A percentile compares a stretch with the other conserved stretches of the same genome.
Conservation (phyloP, 2,113 vertebrate genomes). For the Dascyllus trimaculatus region DNA sequence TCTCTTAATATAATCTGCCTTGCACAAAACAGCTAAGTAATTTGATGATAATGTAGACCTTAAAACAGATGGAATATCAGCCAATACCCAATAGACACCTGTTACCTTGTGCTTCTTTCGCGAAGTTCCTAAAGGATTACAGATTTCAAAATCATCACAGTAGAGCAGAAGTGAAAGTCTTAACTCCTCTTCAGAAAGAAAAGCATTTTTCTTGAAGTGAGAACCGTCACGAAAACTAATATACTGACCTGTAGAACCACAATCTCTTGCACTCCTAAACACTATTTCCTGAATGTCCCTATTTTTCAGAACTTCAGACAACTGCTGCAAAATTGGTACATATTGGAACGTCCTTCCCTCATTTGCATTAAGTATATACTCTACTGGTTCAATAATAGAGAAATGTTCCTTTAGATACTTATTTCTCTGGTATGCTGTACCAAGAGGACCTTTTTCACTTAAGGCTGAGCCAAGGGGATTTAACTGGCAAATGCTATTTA, state of each 20-base stretch:
- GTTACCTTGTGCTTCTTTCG: conserved; percentile 45
- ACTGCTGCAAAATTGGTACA: conserved; percentile 53
- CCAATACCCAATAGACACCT: conserved; percentile 46
- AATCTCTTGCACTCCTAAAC: conserved; percentile 8
- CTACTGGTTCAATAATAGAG: conserved; percentile 43
- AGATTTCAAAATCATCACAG: too few species aligned
- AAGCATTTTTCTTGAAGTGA: conserved; percentile 43
- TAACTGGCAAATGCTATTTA: conserved; percentile 51
- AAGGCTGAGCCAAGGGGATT: conserved; percentile 50
- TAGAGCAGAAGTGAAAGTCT: conserved; percentile 39
- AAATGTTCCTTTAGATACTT: conserved; percentile 40
- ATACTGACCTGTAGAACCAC: conserved; percentile 23
- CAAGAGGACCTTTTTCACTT: conserved; percentile 43
- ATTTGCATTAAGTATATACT: conserved; percentile 56
- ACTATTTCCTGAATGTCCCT: conserved; percentile 38
- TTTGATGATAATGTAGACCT: conserved; percentile 48
- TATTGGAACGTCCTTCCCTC: conserved; percentile 52
- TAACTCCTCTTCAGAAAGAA: conserved; percentile 41
- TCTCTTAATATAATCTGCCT: conserved; percentile 32
- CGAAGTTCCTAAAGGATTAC: conserved; percentile 59
- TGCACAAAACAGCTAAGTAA: conserved; percentile 47
- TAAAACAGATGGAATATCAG: not conserved
- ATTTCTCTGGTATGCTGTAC: conserved; percentile 39
- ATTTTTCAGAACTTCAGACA: conserved; percentile 53
- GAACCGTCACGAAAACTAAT: conserved; percentile 45